phyloP scores from a whole-genome alignment of 2,888 invertebrate genomes.

The Protodeltote pygarga region DNA sequence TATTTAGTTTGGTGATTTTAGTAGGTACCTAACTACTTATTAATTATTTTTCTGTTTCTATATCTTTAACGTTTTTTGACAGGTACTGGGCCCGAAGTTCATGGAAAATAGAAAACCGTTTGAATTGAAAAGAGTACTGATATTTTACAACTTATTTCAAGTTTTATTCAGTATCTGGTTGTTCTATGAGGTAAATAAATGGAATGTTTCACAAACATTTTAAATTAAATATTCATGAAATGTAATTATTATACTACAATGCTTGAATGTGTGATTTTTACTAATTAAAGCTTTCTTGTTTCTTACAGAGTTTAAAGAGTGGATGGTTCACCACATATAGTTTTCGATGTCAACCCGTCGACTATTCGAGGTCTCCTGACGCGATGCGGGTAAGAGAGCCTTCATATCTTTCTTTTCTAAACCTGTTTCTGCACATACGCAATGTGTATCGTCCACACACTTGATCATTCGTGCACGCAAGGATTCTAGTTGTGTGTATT shows the following conservation, averaged over 20 bases:
- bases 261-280: not conserved
- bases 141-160: constrained; percentile 95
- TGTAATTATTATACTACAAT: too few relatives aligned
- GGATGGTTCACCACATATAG: constrained; percentile 95
- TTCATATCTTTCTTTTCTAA: constrained; percentile 16
- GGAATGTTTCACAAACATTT: not conserved
- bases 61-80: constrained; percentile 43
- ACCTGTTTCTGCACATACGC: constrained; percentile 10
- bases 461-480: not conserved
- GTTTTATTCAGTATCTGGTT: constrained; percentile 91
- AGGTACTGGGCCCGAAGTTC: constrained; percentile 91
- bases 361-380: constrained; percentile 91
- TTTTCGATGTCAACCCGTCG: constrained; percentile 95
- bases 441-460: not conserved
- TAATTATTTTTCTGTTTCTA: constrained; percentile 2
- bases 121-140: constrained; percentile 90
- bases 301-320: constrained; percentile 86
- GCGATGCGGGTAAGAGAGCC: constrained; percentile 88
- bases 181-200: constrained; percentile 89
- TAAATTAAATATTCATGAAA: too few relatives aligned
- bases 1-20: not conserved
- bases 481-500: not conserved
- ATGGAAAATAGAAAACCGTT: constrained; percentile 96
- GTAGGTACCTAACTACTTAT: not conserved
- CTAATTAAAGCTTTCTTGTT: constrained; percentile 21